Evolutionary conservation across 2,888 invertebrate genomes (phyloP).

Genomic region (Azorinus chamasolen): DNA sequence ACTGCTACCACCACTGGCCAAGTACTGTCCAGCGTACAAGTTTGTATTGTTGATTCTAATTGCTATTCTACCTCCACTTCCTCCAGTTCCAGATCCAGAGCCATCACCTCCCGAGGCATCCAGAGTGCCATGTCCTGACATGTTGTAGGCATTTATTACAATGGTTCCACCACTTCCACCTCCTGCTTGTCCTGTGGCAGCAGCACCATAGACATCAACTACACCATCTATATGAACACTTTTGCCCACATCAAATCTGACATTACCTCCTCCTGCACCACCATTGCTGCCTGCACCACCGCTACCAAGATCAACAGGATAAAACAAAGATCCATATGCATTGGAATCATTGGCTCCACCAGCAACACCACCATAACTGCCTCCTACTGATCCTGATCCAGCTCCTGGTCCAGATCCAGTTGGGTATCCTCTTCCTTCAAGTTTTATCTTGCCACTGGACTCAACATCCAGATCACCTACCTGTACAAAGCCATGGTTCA

Average conservation of each 20-base stretch:
- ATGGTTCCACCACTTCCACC: constrained; percentile 80
- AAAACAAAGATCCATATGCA: constrained; percentile 77
- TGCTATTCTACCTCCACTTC: constrained; percentile 77
- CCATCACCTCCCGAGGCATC: constrained; percentile 75
- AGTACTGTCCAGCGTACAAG: constrained; percentile 71
- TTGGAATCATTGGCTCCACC: constrained; percentile 52
- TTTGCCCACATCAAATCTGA: constrained; percentile 71
- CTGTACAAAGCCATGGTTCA: constrained; percentile 77
- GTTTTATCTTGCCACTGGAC: constrained; percentile 64
- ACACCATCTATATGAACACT: constrained; percentile 74
- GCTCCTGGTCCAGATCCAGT: constrained; percentile 67
- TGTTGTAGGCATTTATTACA: constrained; percentile 73
- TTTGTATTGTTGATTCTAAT: constrained; percentile 70
- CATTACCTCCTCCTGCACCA: constrained; percentile 75
- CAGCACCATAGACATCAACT: constrained; percentile 64
- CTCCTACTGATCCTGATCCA: constrained; percentile 59
- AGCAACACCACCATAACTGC: constrained; percentile 74
- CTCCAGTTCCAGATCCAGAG: constrained; percentile 66
- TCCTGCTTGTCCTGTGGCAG: constrained; percentile 58
- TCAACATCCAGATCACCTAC: constrained; percentile 76
- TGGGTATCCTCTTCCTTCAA: constrained; percentile 67
- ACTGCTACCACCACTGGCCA: constrained; percentile 70
- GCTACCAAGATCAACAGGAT: constrained; percentile 73
- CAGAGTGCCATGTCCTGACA: constrained; percentile 75
- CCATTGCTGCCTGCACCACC: constrained; percentile 70